A percentile compares a stretch with the other conserved stretches of the same genome.
Conservation (phyloP, 2,797 vertebrate genomes). For the Coregonus suidteri region DNA sequence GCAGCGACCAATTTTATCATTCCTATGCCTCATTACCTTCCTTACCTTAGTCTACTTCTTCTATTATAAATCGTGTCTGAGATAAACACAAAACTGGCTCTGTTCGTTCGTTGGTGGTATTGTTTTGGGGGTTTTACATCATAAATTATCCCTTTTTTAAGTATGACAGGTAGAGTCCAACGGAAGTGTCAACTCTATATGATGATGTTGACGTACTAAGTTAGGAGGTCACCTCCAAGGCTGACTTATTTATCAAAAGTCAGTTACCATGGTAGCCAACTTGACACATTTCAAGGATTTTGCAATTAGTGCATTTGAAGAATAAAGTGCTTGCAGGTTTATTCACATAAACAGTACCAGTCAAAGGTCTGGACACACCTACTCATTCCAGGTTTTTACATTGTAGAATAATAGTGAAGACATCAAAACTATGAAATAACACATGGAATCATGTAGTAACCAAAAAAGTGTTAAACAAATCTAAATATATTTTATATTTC, state of each 20-base stretch:
- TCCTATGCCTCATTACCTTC: background rate
- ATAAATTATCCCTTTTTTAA: background rate
- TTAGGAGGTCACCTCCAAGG: constrained; percentile 17
- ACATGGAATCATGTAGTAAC: too few relatives aligned
- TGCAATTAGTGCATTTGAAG: constrained; percentile 32
- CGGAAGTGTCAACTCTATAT: constrained; percentile 22
- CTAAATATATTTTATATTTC: too few relatives aligned
- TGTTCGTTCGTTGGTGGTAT: background rate
- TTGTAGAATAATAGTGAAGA: too few relatives aligned
- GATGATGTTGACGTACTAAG: constrained; percentile 11
- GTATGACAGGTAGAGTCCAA: background rate
- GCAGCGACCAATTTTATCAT: background rate
- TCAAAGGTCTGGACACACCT: too few relatives aligned
- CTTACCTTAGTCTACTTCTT: background rate
- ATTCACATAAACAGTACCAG: background rate
- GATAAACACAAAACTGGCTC: background rate
- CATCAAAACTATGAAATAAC: too few relatives aligned
- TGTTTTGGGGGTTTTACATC: background rate
- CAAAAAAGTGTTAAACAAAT: too few relatives aligned
- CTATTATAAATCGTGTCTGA: background rate
- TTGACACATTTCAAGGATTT: constrained; percentile 28
- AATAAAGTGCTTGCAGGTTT: constrained; percentile 19
- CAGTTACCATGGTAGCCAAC: constrained; percentile 37
- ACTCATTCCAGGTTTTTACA: too few relatives aligned
- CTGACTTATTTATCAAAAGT: constrained; percentile 16